Evolutionary conservation across 2,888 invertebrate genomes (phyloP).

Genomic region (Frankliniella fusca): DNA sequence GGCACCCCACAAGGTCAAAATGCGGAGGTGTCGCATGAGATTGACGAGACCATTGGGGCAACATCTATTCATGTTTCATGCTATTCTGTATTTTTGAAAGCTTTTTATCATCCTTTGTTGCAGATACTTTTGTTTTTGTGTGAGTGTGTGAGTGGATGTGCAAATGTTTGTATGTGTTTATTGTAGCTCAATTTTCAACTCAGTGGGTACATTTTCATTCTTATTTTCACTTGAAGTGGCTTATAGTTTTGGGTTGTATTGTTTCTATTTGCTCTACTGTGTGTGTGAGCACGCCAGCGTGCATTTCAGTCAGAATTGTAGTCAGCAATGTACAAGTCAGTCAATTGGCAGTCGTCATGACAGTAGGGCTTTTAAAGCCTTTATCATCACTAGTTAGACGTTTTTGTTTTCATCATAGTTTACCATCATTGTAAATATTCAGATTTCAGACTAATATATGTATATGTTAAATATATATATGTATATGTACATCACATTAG

Average conservation of each 20-base stretch:
- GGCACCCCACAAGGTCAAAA: conserved; percentile 24
- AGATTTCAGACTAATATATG: conserved; percentile 5
- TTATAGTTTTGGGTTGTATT: conserved; percentile 18
- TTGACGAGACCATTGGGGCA: conserved; percentile 16
- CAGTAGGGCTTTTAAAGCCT: conserved; percentile 6
- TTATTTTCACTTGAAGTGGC: conserved; percentile 7
- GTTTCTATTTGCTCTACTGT: conserved; percentile 13
- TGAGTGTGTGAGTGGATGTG: conserved; percentile 22
- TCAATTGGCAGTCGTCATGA: conserved; percentile 15
- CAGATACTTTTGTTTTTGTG: conserved; percentile 23
- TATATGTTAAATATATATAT: not conserved
- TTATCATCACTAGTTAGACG: conserved; percentile 18
- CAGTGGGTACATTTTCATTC: conserved; percentile 16
- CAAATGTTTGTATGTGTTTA: conserved; percentile 25
- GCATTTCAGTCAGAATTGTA: conserved; percentile 22
- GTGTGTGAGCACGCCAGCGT: conserved; percentile 8
- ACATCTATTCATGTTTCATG: conserved; percentile 19
- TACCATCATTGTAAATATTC: conserved; percentile 17
- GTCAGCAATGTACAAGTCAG: conserved; percentile 24
- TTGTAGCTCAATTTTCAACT: conserved; percentile 20
- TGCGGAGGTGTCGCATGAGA: not conserved
- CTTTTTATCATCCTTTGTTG: conserved; percentile 26
- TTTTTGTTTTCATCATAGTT: conserved; percentile 14
- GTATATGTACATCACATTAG: conserved; percentile 21
- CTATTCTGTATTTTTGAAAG: conserved; percentile 24